Base-by-base conservation (phyloP, 2,888 invertebrate species). In the Xanthia togata region DNA sequence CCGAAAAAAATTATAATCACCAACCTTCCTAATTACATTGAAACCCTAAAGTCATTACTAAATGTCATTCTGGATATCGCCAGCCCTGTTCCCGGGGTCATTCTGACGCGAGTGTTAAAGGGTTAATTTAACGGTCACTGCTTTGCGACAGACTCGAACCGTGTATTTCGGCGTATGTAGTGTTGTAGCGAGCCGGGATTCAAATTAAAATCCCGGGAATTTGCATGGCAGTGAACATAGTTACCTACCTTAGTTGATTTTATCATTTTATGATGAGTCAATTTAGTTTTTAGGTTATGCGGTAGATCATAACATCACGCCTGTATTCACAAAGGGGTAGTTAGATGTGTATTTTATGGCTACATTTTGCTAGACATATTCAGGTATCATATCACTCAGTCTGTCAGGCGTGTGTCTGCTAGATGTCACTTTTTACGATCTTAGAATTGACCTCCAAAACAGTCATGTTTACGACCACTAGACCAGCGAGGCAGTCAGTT, bases 41-140 rank as follows among this genome's bases (percentile, higher is more conserved):
- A 50, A 82, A 81, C 71, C 82, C 78, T 80, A 85, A 87, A 88
- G 83, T 87, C 83, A 80, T 85, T 87, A 89, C 82, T 55, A 76
- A 84, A 77, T 73, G 81, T 83, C 87, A 84, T 87, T 87, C 76
- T 41, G 71, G 77, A 76, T 85, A 81, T 82, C 80, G 88, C 74
- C 83, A 88, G 70, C 88, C 88, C 89, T 86, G 76, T 69, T 67
- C 63, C 78, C 78, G 77, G 73, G 92, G 91, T 90, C 92, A 91
- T 89, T 90, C 90, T 90, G 90, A 89, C 90, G 89, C 85, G 84
- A 84, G 89, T 91, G 90, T 87, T 93, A 93, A 93, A 93, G 93
- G 92, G 93, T 93, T 94, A 94, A 94, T 94, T 94, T 94, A 92
- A 93, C 94, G 94, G 90, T 92, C 84, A 86, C 89, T 92, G 92